These are phyloP conservation scores for Zhuqinia jingwanae DNA, from an alignment of 2,888 invertebrate genomes.

Conservation along the genomic window DNA sequence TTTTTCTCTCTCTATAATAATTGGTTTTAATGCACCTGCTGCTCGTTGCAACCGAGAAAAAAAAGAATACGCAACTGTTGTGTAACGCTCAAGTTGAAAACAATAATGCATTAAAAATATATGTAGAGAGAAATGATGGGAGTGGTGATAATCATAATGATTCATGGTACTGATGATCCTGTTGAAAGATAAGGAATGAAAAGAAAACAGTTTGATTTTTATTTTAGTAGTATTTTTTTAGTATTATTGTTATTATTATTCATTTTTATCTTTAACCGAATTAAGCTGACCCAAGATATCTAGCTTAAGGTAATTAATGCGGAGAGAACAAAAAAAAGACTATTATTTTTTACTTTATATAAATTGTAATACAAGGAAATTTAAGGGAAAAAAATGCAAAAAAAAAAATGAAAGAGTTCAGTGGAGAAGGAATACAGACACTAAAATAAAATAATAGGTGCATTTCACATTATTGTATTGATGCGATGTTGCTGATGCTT, in stretches of 20 bases:
- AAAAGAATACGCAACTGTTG: not conserved
- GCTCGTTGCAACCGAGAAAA: not conserved
- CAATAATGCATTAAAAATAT: not conserved
- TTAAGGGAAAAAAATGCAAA: too few species aligned
- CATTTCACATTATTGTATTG: not conserved
- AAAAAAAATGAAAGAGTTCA: too few species aligned
- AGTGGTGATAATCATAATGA: not conserved
- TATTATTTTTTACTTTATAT: too few species aligned
- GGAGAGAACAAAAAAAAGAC: too few species aligned
- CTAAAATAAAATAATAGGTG: too few species aligned
- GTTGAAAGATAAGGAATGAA: conserved; percentile 32
- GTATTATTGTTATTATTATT: too few species aligned
- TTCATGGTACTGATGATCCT: not conserved
- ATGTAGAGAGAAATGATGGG: not conserved
- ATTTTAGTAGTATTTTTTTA: too few species aligned
- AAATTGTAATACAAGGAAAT: too few species aligned
- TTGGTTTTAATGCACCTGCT: not conserved
- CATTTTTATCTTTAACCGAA: too few species aligned
- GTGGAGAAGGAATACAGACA: too few species aligned
- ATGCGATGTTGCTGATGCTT: not conserved
- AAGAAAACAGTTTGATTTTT: conserved; percentile 18
- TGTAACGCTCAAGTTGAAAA: not conserved
- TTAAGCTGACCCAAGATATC: too few species aligned
- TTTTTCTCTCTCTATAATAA: not conserved
- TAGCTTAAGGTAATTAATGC: too few species aligned